phyloP scores from a whole-genome alignment of 2,797 vertebrate genomes.

The Agapornis canus region DNA sequence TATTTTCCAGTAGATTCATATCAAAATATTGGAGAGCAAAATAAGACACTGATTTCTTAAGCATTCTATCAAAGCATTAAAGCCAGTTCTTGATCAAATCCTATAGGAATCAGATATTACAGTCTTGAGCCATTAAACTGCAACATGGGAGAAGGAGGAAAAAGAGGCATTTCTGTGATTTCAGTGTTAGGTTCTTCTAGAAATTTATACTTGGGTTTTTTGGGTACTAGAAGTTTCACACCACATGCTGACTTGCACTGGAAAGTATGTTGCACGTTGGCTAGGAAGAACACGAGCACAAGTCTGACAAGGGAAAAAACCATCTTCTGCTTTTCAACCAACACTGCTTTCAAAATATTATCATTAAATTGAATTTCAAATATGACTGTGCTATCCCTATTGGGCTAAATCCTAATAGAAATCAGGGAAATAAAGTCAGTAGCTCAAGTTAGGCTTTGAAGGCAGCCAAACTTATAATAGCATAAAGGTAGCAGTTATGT shows the following conservation, averaged over 20 bases:
- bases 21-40: background rate
- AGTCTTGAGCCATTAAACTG: background rate
- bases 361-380: background rate
- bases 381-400: background rate
- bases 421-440: background rate
- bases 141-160: fast-evolving
- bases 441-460: background rate
- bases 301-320: background rate
- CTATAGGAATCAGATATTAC: background rate
- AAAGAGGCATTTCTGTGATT: background rate
- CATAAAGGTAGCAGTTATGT: background rate
- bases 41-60: background rate
- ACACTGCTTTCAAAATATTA: background rate
- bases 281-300: background rate
- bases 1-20: background rate
- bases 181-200: background rate
- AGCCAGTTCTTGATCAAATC: background rate
- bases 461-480: background rate
- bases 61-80: background rate
- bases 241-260: background rate
- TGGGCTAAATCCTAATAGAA: background rate
- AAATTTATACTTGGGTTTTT: background rate
- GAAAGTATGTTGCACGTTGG: fast-evolving
- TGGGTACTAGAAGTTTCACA: background rate
- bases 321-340: background rate